Evolutionary conservation across 2,888 invertebrate genomes (phyloP).

Genomic region (Amphipoea oculea): DNA sequence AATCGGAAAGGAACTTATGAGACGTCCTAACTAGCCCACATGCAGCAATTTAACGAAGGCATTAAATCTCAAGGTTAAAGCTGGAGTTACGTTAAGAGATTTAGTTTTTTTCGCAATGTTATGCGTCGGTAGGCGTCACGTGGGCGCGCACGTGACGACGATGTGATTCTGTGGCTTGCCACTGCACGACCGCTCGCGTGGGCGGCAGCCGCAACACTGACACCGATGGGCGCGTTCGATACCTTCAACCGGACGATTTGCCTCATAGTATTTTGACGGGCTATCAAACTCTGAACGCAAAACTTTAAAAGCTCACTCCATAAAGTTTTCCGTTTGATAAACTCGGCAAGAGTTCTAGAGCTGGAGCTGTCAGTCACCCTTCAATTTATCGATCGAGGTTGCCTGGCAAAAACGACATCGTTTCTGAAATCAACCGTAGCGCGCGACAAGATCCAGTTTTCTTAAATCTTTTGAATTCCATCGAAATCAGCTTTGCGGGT

Average conservation of each 20-base stretch:
- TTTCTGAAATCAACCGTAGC: conserved; percentile 66
- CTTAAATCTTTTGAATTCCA: conserved; percentile 77
- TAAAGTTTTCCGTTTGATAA: conserved; percentile 34
- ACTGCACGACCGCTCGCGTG: conserved; percentile 84
- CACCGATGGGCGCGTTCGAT: conserved; percentile 67
- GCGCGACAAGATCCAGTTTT: conserved; percentile 74
- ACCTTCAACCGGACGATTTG: conserved; percentile 68
- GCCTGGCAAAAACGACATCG: conserved; percentile 70
- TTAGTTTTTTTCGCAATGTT: conserved; percentile 89
- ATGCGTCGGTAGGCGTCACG: conserved; percentile 86
- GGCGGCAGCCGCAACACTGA: conserved; percentile 83
- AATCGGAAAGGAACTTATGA: conserved; percentile 77
- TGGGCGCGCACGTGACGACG: conserved; percentile 88
- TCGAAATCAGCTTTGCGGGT: conserved; percentile 71
- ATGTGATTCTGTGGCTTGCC: conserved; percentile 78
- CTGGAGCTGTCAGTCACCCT: conserved; percentile 70
- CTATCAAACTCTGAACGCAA: conserved; percentile 57
- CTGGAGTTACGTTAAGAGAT: conserved; percentile 83
- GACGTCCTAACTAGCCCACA: conserved; percentile 82
- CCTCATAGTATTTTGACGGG: conserved; percentile 69
- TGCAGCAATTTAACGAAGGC: conserved; percentile 85
- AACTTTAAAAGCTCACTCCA: conserved; percentile 43
- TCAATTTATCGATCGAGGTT: conserved; percentile 71
- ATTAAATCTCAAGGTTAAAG: conserved; percentile 88
- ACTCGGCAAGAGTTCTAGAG: conserved; percentile 44